A percentile compares a stretch with the other conserved stretches of the same genome.
Conservation (phyloP, 2,797 vertebrate genomes). For the Pseudotriccus pelzelni region DNA sequence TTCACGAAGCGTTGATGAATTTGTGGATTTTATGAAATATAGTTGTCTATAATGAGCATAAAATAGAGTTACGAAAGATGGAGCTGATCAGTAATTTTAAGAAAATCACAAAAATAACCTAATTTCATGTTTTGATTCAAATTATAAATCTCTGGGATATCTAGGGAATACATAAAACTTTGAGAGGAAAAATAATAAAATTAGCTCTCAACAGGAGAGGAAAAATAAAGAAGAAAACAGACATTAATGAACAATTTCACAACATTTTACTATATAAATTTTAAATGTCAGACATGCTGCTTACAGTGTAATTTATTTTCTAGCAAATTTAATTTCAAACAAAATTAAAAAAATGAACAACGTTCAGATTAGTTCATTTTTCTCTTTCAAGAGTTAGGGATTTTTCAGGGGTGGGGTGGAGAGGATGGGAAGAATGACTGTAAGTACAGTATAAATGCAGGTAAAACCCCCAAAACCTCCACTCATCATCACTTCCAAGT, state of each 20-base stretch:
- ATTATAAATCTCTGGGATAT: not conserved
- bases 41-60: not conserved
- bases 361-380: not conserved
- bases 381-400: not conserved
- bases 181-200: not conserved
- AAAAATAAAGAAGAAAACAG: slow-evolving; percentile 4
- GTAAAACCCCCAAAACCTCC: not conserved
- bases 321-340: not conserved
- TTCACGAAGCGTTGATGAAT: slow-evolving; percentile 19
- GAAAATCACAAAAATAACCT: not conserved
- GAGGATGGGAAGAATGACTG: not conserved
- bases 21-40: not conserved
- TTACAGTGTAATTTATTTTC: not conserved
- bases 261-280: not conserved
- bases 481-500: accelerated
- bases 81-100: not conserved
- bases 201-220: not conserved
- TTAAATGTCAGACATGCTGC: not conserved
- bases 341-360: not conserved
- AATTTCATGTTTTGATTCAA: not conserved
- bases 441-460: not conserved
- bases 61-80: not conserved
- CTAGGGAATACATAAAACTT: not conserved
- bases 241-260: not conserved
- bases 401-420: not conserved